Evolutionary conservation across 2,113 vertebrate species (phyloP).

Genomic region (Morone saxatilis): DNA sequence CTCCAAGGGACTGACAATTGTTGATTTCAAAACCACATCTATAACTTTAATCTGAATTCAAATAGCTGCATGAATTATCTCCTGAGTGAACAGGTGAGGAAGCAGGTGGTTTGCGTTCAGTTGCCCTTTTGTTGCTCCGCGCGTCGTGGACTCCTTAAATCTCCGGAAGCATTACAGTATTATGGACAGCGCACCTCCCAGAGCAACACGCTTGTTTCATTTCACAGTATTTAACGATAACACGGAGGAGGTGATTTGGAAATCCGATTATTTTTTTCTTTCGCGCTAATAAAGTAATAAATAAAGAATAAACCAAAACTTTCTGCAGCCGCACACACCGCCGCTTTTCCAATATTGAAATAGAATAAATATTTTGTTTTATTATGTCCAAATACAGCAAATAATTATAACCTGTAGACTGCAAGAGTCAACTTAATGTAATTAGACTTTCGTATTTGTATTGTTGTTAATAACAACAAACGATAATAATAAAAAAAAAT

Average conservation of each 20-base stretch:
- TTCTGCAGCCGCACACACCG: no score
- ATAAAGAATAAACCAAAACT: not conserved
- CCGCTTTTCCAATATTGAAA: not conserved
- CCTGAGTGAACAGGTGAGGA: conserved; percentile 60
- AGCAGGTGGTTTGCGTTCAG: conserved; percentile 63
- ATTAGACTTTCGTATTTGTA: not conserved
- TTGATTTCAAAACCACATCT: conserved; percentile 43
- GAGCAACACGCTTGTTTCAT: not conserved
- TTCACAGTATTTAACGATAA: not conserved
- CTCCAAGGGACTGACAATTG: conserved; percentile 50
- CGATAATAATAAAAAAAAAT: not conserved
- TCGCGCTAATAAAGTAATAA: not conserved
- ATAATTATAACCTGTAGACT: not conserved
- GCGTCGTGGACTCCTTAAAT: conserved; percentile 27
- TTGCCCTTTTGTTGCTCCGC: conserved; percentile 48
- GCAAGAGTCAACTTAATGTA: not conserved
- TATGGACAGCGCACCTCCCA: not conserved
- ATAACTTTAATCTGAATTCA: conserved; percentile 42
- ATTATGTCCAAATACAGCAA: not conserved
- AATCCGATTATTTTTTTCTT: not conserved
- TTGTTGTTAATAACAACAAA: not conserved
- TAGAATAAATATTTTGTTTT: not conserved
- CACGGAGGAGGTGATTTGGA: not conserved
- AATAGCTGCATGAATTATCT: conserved; percentile 5
- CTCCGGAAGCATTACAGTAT: conserved; percentile 14